These are phyloP conservation scores for Oreotrochilus melanogaster DNA, from an alignment of 2,113 vertebrate genomes.

Conservation along the genomic window DNA sequence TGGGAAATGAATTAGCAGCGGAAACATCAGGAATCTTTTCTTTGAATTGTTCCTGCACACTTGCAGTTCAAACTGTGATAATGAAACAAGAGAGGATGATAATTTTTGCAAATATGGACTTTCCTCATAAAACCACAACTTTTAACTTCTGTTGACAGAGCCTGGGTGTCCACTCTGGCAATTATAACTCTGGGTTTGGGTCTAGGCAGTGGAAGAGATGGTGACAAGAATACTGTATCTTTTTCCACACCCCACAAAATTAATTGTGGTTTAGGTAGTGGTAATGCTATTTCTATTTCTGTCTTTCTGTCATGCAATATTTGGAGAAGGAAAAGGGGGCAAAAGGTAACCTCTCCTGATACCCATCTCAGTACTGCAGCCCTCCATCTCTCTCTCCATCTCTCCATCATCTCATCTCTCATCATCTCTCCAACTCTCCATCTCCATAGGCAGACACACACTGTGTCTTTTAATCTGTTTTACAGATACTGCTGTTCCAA, in stretches of 20 bases:
- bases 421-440: no score
- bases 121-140: background rate
- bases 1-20: background rate
- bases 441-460: background rate
- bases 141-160: background rate
- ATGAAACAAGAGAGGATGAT: background rate
- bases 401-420: no score
- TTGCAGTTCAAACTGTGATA: background rate
- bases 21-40: background rate
- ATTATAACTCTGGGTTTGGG: background rate
- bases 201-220: background rate
- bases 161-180: background rate
- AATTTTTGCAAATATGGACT: background rate
- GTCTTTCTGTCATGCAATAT: background rate
- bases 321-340: background rate
- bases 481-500: background rate
- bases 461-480: background rate
- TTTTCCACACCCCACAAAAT: background rate
- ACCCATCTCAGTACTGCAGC: background rate
- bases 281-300: background rate
- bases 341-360: background rate
- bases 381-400: no score
- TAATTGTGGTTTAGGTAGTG: background rate
- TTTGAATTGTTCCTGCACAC: background rate
- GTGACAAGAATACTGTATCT: fast-evolving